phyloP scores from a whole-genome alignment of 2,888 invertebrate species.

The Caenorhabditis panamensis region DNA sequence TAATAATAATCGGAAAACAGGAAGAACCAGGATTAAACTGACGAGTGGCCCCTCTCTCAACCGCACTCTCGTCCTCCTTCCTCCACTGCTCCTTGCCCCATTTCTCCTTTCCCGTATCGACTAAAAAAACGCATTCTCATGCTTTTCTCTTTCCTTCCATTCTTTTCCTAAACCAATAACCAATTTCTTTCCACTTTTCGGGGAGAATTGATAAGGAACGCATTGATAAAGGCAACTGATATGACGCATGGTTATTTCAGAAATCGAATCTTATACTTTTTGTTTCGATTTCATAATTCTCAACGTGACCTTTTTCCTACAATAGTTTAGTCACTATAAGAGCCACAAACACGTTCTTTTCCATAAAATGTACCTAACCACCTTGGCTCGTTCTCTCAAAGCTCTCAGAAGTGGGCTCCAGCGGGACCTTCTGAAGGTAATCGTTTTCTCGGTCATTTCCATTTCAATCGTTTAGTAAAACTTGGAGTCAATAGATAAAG shows the following conservation, averaged over 20 bases:
- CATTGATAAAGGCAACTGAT: background rate
- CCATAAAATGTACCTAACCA: no score
- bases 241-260: background rate
- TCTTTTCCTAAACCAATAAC: background rate
- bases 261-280: background rate
- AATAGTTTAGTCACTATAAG: no score
- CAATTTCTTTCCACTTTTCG: constrained; percentile 6
- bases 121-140: background rate
- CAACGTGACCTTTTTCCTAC: no score
- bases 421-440: constrained; percentile 44
- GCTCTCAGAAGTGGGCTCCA: constrained; percentile 21
- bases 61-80: constrained; percentile 7
- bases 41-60: constrained; percentile 3
- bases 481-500: no score
- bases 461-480: no score
- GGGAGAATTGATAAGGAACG: constrained; percentile 4
- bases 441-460: background rate
- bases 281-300: no score
- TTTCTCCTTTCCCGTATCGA: constrained; percentile 10
- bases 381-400: background rate
- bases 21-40: constrained; percentile 49
- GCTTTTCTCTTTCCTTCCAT: background rate
- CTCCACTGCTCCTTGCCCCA: background rate
- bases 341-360: no score
- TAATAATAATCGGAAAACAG: constrained; percentile 38